Conservation (phyloP, 2,888 invertebrate species). For the Dysmachus trigonus region DNA sequence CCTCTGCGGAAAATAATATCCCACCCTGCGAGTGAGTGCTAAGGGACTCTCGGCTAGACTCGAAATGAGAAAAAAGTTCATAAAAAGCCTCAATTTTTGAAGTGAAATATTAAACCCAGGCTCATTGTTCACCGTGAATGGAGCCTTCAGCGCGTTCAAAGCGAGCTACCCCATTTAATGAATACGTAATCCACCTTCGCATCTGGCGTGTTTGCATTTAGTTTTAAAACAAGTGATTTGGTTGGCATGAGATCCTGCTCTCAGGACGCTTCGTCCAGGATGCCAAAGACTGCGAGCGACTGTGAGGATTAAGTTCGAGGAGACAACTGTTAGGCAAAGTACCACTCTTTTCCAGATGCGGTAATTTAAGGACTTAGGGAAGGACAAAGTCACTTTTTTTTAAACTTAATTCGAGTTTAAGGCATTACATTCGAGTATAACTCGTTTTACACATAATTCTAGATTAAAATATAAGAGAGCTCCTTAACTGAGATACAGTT, state of each 20-base stretch:
- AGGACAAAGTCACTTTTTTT: neutral
- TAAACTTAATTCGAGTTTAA: neutral
- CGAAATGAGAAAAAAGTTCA: constrained; percentile 40
- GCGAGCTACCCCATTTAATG: constrained; percentile 49
- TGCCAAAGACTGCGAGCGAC: neutral
- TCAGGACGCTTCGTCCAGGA: neutral
- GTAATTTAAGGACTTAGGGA: neutral
- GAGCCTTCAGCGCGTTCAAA: constrained; percentile 42
- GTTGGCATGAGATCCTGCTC: constrained; percentile 23
- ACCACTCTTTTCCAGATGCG: neutral
- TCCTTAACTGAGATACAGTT: too few species aligned
- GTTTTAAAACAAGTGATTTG: constrained; percentile 43
- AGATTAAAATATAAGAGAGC: neutral
- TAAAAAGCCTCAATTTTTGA: constrained; percentile 49
- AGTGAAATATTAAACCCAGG: constrained; percentile 47
- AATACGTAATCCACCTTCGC: constrained; percentile 50
- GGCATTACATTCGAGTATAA: neutral
- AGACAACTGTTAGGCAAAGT: neutral
- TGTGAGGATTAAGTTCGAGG: neutral
- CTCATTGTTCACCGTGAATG: constrained; percentile 48
- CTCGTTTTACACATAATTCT: neutral
- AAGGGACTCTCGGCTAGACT: constrained; percentile 28
- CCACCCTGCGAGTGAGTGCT: constrained; percentile 34
- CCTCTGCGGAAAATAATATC: constrained; percentile 38
- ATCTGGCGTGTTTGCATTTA: constrained; percentile 48